Evolutionary conservation across 2,797 vertebrate species (phyloP), one percentile per base, ranked within the genome.

Genomic region (Aotus griseimembra): DNA sequence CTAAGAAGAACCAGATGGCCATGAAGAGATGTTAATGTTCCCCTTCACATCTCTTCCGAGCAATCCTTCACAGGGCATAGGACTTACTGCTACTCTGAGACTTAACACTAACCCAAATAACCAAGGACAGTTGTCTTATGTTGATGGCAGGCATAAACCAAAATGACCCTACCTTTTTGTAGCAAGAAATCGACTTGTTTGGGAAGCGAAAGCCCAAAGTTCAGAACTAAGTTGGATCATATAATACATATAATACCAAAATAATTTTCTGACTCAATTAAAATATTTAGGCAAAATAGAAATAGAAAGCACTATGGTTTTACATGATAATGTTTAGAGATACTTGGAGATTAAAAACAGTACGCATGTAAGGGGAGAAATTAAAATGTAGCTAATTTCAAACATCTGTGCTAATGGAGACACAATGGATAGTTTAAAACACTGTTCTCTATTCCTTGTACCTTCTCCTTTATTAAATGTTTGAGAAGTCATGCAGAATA

Each of bases 1-100:
- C 92, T 97, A 94, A 98, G 75, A 67, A 93, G 93, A 97, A 94
- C 88, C 95, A 97, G 96, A 96, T 94, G 93, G 73, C 85, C 81
- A 44, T 9, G 84, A 61, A 93, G 83, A 87, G 72, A 90, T 3
- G 5, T 52, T 83, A 48, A 57, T 41, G 26, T 64, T 85, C 50
- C 77, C 61, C 58, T 81, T 70, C 80, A 19, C 55, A 11, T 82
- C 36, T 95, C 90, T 92, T 85, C 90, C 57, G 52, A 75, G 64
- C 75, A 89, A 24, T 61, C 50, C 26, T 48, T 52, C 77, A 77
- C 20, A 41, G 50, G 13, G n/a, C 58, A 72, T 48, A 90, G n/a
- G 33, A 72, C 20, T 90, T 88, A 61, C 30, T 12, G n/a, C 58
- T 41, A 11, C 73, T 87, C 72, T 33, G 58, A 94, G 70, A 67